Base-by-base conservation (phyloP, 2,797 vertebrate species). In the Lithobates pipiens region DNA sequence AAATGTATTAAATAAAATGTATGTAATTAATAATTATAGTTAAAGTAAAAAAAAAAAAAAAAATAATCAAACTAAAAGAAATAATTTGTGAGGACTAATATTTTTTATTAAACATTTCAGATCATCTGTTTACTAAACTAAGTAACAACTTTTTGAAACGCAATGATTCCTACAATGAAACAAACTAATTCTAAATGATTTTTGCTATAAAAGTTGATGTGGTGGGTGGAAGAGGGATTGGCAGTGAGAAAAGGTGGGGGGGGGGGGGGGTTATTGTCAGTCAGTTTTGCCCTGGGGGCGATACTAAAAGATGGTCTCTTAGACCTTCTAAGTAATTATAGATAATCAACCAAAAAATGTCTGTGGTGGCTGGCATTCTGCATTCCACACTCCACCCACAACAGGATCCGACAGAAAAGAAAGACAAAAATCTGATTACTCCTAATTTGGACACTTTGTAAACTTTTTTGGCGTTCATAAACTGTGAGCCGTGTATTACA, bases 361-460 rank as follows among this genome's bases (percentile, higher is more conserved):
- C 69, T 90, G 92, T 87, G 89, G 91, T 90, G 92, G 89, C 76
- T 77, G 90, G 90, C 90, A 77, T 89, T 90, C 89, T 0, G 27
- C 93, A 95, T 93, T 95, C 93, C 93, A 93, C 90, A 92, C 94
- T 89, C 94, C 93, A 93, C 94, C 93, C 90, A 91, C 92, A 93
- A 91, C 88, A 92, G 90, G 85, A 91, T 89, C 42, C 80, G 86
- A 16, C 1, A 21, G 86, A 82, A 1, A 85, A 78, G 78, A 65
- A 88, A 63, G 73, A 82, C 70, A 80, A 54, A 77, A 82, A 73
- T 73, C 74, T 82, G 85, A 86, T 82, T 86, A 77, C 85, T 78
- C 75, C 75, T 86, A 86, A 86, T 86, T 86, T 82, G 29, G 68
- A 82, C 85, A 86, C 85, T 82, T 82, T 86, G 50, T 82, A 72